A percentile compares a stretch with the other conserved stretches of the same genome.
phyloP scores from a whole-genome alignment of 2,888 invertebrate species.

The Buathra laborator region DNA sequence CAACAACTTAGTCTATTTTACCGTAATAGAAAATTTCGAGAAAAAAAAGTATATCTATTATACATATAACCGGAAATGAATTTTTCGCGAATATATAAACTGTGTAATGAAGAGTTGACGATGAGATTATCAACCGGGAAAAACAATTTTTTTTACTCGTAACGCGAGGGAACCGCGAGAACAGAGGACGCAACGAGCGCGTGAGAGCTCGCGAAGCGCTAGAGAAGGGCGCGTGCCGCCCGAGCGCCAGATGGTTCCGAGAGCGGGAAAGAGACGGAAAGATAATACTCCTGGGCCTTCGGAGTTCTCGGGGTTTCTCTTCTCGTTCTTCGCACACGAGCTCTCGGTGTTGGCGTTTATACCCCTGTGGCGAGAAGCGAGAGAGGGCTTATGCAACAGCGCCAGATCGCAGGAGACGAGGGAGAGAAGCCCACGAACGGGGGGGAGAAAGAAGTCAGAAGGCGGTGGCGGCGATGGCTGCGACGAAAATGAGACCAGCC shows the following conservation, averaged over 20 bases:
- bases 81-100: too few relatives aligned
- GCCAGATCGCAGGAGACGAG: conserved; percentile 46
- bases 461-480: conserved; percentile 59
- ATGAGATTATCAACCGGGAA: background rate
- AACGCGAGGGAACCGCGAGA: conserved; percentile 7
- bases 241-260: conserved; percentile 71
- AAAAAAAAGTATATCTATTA: too few relatives aligned
- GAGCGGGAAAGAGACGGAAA: conserved; percentile 59
- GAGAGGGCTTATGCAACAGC: conserved; percentile 66
- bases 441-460: conserved; percentile 56
- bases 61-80: too few relatives aligned
- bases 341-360: conserved; percentile 10
- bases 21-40: too few relatives aligned
- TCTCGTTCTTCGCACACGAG: conserved; percentile 21
- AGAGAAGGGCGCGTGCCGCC: conserved; percentile 69
- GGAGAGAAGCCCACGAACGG: conserved; percentile 42
- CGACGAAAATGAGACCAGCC: conserved; percentile 63
- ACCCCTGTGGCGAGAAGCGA: conserved; percentile 72
- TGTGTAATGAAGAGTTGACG: background rate
- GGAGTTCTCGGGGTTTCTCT: conserved; percentile 14
- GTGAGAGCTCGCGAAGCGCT: conserved; percentile 28
- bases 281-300: conserved; percentile 64
- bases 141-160: background rate
- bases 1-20: too few relatives aligned
- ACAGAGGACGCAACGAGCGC: conserved; percentile 15